Base-by-base conservation (phyloP, 2,113 vertebrate genomes). In the Hypomesus transpacificus region DNA sequence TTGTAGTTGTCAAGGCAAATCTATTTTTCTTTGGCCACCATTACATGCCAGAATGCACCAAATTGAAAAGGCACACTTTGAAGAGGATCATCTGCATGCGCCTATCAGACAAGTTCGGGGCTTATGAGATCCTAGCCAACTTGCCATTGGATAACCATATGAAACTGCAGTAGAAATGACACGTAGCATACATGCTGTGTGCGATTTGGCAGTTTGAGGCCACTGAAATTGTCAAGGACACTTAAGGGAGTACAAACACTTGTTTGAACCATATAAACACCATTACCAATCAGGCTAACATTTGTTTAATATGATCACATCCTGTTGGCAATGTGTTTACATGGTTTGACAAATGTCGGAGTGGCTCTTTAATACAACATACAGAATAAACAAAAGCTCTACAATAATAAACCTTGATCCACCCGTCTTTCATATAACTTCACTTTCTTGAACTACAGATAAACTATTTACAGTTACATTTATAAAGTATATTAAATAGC, bases 381-480 rank as follows among this genome's bases (percentile, higher is more conserved):
- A 46, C 39, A 46, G 39, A 46, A 46, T 46, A 46, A 46, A 46
- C 39, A 11, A 46, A 46, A 46, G 39, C 39, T 46, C 58, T 16
- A 28, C 59, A 26, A 59, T 64, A 71, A 46, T 75, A 46, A 68
- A 52, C 65, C 34, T 50, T 16, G 13, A 63, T 17, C 54, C 56
- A 21, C 22, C 21, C 59, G 69, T 28, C 66, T 51, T 73, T 64
- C 60, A 63, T 70, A 83, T 69, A 84, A 68, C 81, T 75, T 74
- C 20, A 68, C 28, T 61, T 75, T 24, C 70, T 66, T 63, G 39
- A 46, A 46, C 20, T 78, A 70, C 78, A 83, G 71, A 80, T 77
- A 75, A 51, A 84, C 18, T 85, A 87, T 90, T 84, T 85, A 90
- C 84, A 88, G 46, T 21, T 71, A 34, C 56, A 66, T 74, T 62